Base-by-base conservation (phyloP, 2,797 vertebrate species). In the Selene dorsalis region DNA sequence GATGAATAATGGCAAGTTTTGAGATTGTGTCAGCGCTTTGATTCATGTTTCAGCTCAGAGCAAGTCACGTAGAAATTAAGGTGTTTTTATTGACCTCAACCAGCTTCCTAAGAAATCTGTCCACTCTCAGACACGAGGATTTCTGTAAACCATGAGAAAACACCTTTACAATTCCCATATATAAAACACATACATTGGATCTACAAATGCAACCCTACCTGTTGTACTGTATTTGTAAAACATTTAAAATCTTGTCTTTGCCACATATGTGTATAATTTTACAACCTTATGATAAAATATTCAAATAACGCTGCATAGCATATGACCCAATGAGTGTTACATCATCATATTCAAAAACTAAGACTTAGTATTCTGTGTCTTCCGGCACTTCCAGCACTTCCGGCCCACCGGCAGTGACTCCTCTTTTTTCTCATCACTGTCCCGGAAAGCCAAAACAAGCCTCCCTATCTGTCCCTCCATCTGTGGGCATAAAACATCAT, bases 401-500 rank as follows among this genome's bases (percentile, higher is more conserved):
- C n/a, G n/a, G n/a, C n/a, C 32, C 32, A 35, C 32, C 32, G 3
- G 17, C 35, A 16, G 55, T 35, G 47, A 24, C 14, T 7, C 39
- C 22, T 24, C 17, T 38, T 55, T 6, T 58, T 24, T 18, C 30
- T 61, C 68, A 3, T 61, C 68, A 3, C 30, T 28, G 73, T 85
- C 62, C 41, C 56, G 22, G 16, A 73, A 87, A 82, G 73, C 76
- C 68, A 71, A 86, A 91, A 87, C 87, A 81, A 56, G 30, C 67
- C 59, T 48, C 45, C 6, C 62, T 93, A 90, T 93, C 88, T 88
- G 22, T 22, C 2, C 20, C 77, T 89, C 58, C 69, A 82, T 88
- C 74, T 61, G 26, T 16, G 77, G 73, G 80, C 80, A 88, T 94
- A 93, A 94, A 94, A 87, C 65, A 39, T 79, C 26, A 22, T 59